These are phyloP conservation scores for Nestor notabilis DNA, from an alignment of 2,113 vertebrate genomes.

Conservation along the genomic window DNA sequence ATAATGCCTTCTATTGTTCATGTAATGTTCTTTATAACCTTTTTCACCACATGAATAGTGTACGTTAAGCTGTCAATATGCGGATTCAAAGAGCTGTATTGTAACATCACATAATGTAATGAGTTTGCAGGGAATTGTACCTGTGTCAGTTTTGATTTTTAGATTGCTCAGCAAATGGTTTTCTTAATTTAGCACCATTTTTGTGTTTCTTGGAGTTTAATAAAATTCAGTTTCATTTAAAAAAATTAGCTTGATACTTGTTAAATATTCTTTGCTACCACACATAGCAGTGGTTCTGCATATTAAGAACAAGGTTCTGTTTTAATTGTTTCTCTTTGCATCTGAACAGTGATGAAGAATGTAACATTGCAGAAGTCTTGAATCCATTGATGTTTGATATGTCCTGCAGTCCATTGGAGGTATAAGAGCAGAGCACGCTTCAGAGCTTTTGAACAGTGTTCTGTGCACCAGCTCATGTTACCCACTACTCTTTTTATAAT, in stretches of 20 bases:
- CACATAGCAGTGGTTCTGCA: neutral
- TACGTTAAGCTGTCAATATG: neutral
- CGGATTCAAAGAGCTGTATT: neutral
- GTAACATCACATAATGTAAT: neutral
- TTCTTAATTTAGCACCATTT: neutral
- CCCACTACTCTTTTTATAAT: neutral
- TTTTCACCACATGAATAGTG: neutral
- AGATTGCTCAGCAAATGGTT: neutral
- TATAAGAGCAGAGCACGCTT: neutral
- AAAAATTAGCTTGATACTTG: neutral
- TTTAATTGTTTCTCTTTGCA: neutral
- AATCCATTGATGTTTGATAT: neutral
- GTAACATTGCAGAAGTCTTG: neutral
- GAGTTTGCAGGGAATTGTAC: neutral
- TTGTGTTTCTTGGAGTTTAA: slow-evolving; percentile 9
- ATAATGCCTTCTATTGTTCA: neutral
- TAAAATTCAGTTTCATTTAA: neutral
- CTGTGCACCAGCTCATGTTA: neutral
- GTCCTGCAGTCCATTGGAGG: neutral
- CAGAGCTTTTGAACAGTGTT: neutral
- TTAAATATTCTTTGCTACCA: neutral
- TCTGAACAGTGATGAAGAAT: neutral
- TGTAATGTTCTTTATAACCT: neutral
- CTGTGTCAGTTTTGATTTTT: neutral
- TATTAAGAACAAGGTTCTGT: neutral